These are phyloP conservation scores for Cephonodes hylas DNA, from an alignment of 2,888 invertebrate species.

Conservation along the genomic window DNA sequence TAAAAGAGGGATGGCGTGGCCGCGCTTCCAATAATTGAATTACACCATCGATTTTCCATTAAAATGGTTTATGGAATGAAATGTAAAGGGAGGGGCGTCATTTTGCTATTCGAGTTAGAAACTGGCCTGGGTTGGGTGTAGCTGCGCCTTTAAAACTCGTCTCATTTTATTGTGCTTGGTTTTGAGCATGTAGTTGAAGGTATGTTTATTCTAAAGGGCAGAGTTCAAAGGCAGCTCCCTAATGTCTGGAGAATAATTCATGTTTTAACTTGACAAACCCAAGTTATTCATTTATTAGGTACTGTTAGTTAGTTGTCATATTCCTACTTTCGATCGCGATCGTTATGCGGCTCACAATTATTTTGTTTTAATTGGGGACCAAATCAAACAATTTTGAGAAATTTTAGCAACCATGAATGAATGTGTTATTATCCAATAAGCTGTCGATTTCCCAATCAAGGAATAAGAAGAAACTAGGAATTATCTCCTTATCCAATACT, in stretches of 20 bases:
- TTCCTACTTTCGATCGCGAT: no score
- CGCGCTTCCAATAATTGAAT: slow-evolving; percentile 74
- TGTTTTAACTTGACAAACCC: neutral
- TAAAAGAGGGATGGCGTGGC: slow-evolving; percentile 55
- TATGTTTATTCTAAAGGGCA: neutral
- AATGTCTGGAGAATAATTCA: neutral
- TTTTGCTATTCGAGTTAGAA: slow-evolving; percentile 4
- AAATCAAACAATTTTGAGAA: no score
- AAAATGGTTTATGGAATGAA: slow-evolving; percentile 79
- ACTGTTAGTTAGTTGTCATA: no score
- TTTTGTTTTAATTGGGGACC: no score
- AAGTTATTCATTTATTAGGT: no score
- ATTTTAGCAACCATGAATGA: no score
- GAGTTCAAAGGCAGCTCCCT: neutral
- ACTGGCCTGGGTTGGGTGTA: neutral
- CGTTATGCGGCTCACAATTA: no score
- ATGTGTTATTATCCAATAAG: no score
- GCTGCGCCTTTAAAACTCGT: neutral
- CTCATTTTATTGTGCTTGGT: neutral
- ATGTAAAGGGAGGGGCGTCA: slow-evolving; percentile 66
- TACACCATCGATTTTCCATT: slow-evolving; percentile 81
- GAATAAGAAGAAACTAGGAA: no score
- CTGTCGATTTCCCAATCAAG: no score
- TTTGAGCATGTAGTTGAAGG: neutral
- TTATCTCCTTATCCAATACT: no score